Evolutionary conservation across 2,797 vertebrate species (phyloP).

Genomic region (Arctocebus calabarensis): DNA sequence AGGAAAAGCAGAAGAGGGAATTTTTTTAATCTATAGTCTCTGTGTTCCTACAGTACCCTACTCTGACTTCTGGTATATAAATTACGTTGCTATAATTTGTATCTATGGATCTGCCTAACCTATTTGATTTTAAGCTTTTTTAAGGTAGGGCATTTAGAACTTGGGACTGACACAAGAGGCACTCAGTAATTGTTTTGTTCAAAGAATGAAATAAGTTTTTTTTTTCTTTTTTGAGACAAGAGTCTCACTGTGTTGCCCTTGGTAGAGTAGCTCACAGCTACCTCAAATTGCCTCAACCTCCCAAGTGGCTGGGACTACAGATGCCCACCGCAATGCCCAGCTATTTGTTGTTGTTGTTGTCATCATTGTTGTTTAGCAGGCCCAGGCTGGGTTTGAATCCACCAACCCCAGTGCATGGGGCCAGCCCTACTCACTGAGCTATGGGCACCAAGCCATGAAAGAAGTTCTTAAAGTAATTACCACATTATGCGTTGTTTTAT

Average conservation of each 20-base stretch:
- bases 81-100: background rate
- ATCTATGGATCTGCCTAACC: background rate
- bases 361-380: too few relatives aligned
- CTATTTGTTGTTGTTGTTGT: too few relatives aligned
- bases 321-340: too few relatives aligned
- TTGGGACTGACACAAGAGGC: slow-evolving; percentile 9
- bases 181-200: slow-evolving; percentile 38
- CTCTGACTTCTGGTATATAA: slow-evolving; percentile 5
- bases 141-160: background rate
- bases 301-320: too few relatives aligned
- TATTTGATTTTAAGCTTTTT: slow-evolving; percentile 58
- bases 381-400: too few relatives aligned
- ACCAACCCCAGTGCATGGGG: too few relatives aligned
- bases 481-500: background rate
- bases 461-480: slow-evolving; percentile 49
- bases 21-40: background rate
- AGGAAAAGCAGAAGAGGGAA: slow-evolving; percentile 24
- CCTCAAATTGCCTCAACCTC: too few relatives aligned
- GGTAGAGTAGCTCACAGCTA: too few relatives aligned
- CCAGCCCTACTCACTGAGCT: too few relatives aligned
- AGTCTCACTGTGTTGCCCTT: too few relatives aligned
- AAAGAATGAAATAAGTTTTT: slow-evolving; percentile 3
- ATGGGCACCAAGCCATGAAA: background rate
- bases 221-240: too few relatives aligned
- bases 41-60: background rate